A percentile compares a stretch with the other conserved stretches of the same genome.
Evolutionary conservation across 2,797 vertebrate species (phyloP).

Genomic region (Sebastes trivittatus): DNA sequence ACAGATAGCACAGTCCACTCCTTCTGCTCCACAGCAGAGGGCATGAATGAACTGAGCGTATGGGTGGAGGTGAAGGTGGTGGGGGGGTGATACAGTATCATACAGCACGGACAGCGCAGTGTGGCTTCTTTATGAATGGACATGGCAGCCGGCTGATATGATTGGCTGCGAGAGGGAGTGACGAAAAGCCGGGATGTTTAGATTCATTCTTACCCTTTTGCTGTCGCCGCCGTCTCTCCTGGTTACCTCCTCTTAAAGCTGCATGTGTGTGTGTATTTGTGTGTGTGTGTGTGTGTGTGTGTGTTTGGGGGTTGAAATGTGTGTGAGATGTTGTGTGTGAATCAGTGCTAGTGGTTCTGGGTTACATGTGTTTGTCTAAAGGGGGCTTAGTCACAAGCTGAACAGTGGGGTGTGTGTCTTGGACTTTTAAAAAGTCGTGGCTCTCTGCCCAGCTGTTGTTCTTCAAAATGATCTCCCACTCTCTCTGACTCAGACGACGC

Average conservation of each 20-base stretch:
- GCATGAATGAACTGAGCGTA: constrained; percentile 69
- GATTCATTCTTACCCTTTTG: constrained; percentile 25
- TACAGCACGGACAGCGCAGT: constrained; percentile 51
- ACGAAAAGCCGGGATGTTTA: constrained; percentile 48
- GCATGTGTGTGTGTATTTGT: neutral
- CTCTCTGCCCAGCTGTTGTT: constrained; percentile 71
- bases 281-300: neutral
- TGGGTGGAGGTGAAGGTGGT: neutral
- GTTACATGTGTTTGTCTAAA: constrained; percentile 70
- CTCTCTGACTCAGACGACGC: constrained; percentile 41
- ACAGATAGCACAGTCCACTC: constrained; percentile 53
- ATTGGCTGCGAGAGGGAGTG: constrained; percentile 72
- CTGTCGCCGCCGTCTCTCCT: constrained; percentile 22
- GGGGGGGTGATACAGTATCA: constrained; percentile 62
- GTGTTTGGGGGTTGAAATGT: constrained; percentile 20
- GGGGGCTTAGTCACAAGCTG: constrained; percentile 68
- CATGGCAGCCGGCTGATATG: constrained; percentile 47
- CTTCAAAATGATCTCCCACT: constrained; percentile 62
- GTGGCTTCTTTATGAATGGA: constrained; percentile 83
- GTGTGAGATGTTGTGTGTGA: constrained; percentile 12
- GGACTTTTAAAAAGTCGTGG: constrained; percentile 43
- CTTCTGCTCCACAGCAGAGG: constrained; percentile 47
- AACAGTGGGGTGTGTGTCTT: constrained; percentile 48
- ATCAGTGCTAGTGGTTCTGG: constrained; percentile 60
- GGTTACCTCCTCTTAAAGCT: constrained; percentile 54